phyloP scores from a whole-genome alignment of 2,888 invertebrate genomes.

The Drosophila crucigera region DNA sequence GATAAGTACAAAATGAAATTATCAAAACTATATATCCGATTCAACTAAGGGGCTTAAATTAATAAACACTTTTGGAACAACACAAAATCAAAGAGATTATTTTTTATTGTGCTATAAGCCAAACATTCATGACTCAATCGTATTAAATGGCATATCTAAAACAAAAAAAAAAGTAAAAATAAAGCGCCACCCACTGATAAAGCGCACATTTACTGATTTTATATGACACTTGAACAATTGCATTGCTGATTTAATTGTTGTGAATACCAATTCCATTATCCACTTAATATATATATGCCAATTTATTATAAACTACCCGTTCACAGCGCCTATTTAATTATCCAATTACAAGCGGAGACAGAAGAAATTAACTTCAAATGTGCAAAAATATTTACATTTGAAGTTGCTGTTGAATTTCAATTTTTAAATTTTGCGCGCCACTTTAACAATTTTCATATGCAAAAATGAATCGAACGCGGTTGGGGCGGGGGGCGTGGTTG shows the following conservation, averaged over 20 bases:
- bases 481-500: slow-evolving; percentile 22
- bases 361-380: slow-evolving; percentile 58
- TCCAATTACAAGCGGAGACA: slow-evolving; percentile 62
- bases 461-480: slow-evolving; percentile 1
- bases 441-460: slow-evolving; percentile 36
- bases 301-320: slow-evolving; percentile 57
- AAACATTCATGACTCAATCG: slow-evolving; percentile 13
- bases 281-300: slow-evolving; percentile 61
- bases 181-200: background rate
- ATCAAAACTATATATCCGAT: background rate
- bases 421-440: slow-evolving; percentile 15
- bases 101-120: background rate
- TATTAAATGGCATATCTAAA: slow-evolving; percentile 4
- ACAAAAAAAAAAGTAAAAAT: background rate
- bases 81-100: background rate
- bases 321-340: slow-evolving; percentile 68
- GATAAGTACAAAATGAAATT: background rate
- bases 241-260: slow-evolving; percentile 61
- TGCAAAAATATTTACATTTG: slow-evolving; percentile 44
- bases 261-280: slow-evolving; percentile 51
- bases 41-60: background rate
- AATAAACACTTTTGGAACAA: background rate
- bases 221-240: slow-evolving; percentile 45
- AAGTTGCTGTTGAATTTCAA: slow-evolving; percentile 26
- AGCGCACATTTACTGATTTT: slow-evolving; percentile 10